Evolutionary conservation across 1,140 invertebrate genomes (phyloP), one percentile per base, ranked within the genome.

Genomic region (Trypoxylus dichotomus): DNA sequence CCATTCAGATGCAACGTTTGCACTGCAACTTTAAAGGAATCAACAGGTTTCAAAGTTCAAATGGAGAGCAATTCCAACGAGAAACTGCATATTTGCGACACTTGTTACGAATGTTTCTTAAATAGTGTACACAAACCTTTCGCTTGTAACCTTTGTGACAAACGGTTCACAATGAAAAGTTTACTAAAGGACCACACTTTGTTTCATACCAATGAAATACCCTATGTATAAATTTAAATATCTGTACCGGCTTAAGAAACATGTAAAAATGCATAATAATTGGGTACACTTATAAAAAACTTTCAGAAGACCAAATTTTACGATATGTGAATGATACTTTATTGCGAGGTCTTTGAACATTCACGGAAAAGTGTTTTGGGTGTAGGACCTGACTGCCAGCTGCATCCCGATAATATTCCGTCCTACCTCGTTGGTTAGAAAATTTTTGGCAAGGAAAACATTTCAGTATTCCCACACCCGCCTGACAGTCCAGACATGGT

Each of bases 201-300:
- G 81, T 87, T 92, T 81, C 93, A 94, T 86, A 93, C 92, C 32
- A 93, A 93, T 3, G 92, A 94, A 82, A 89, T 92, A 79, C 93
- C 93, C 0, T 94, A 93, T 84, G 88, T 89, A 79, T 94, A 93
- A n/a, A n/a, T n/a, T n/a, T n/a, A 83, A 86, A 87, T 72, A 87
- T 90, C 43, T 95, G 94, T 83, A 76, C 88, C 88, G 83, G n/a
- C n/a, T n/a, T n/a, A n/a, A n/a, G n/a, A n/a, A n/a, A n/a, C 91
- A 92, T 79, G 80, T 77, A 32, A 37, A 42, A 25, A 77, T 15
- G 41, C 76, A 77, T 42, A 54, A n/a, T n/a, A n/a, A n/a, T n/a
- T n/a, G n/a, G n/a, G n/a, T n/a, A n/a, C n/a, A n/a, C n/a, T n/a
- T n/a, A n/a, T n/a, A n/a, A n/a, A n/a, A n/a, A n/a, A n/a, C n/a